phyloP scores from a whole-genome alignment of 2,113 vertebrate genomes.

The Sitta europaea region DNA sequence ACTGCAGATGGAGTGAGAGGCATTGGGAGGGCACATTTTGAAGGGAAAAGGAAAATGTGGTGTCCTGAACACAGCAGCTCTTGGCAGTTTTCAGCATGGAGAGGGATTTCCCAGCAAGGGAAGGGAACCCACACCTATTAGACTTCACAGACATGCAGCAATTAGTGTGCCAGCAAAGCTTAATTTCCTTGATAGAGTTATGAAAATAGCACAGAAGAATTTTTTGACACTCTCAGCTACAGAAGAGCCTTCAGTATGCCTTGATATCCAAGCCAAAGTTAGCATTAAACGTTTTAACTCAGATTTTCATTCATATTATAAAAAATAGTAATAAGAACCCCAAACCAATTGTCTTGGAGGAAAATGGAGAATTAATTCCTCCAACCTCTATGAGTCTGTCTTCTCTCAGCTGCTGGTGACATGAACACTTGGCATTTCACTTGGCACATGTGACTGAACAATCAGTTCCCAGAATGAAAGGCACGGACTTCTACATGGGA shows the following conservation, averaged over 20 bases:
- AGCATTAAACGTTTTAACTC: background rate
- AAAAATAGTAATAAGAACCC: background rate
- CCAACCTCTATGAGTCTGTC: background rate
- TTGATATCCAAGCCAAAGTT: background rate
- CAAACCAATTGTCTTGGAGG: background rate
- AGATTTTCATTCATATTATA: background rate
- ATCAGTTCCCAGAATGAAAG: background rate
- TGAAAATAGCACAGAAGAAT: background rate
- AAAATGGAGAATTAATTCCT: background rate
- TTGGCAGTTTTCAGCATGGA: background rate
- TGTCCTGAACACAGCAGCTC: background rate
- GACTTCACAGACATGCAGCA: background rate
- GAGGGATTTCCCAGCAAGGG: background rate
- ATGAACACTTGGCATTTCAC: background rate
- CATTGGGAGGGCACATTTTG: accelerated
- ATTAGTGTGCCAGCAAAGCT: background rate
- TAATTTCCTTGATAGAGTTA: background rate
- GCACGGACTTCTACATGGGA: background rate
- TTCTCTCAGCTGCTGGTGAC: background rate
- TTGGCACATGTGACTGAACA: background rate
- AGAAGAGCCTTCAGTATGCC: background rate
- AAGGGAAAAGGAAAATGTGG: background rate
- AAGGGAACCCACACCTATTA: background rate
- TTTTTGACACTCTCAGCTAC: background rate
- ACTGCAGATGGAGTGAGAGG: background rate